A percentile compares a stretch with the other conserved stretches of the same genome.
These are phyloP conservation scores for Folsomia candida DNA, from an alignment of 2,888 invertebrate genomes.

Conservation along the genomic window DNA sequence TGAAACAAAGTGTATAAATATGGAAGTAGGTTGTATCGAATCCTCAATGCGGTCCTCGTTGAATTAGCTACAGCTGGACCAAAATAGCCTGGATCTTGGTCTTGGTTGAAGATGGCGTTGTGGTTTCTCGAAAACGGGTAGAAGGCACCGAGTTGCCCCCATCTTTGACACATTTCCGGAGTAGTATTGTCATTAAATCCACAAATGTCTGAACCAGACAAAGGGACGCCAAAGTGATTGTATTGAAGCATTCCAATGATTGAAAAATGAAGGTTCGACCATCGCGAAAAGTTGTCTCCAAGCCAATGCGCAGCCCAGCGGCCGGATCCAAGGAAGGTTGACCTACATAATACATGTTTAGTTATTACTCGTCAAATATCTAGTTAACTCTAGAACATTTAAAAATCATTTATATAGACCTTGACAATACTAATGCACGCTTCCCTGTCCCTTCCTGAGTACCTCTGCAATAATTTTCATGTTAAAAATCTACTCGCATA, in stretches of 20 bases:
- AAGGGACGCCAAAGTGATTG: conserved; percentile 52
- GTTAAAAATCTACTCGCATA: not conserved
- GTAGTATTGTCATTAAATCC: conserved; percentile 51
- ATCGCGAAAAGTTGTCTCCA: conserved; percentile 36
- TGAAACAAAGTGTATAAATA: conserved; percentile 78
- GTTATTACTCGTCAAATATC: too few relatives aligned
- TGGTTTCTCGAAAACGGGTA: conserved; percentile 56
- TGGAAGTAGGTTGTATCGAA: conserved; percentile 72
- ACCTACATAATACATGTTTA: conserved; percentile 65
- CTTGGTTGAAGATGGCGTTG: conserved; percentile 50
- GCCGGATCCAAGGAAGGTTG: not conserved
- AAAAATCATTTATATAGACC: too few relatives aligned
- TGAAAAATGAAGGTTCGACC: conserved; percentile 31
- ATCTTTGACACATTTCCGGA: conserved; percentile 57
- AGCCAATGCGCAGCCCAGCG: conserved; percentile 32
- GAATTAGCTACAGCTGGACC: conserved; percentile 67
- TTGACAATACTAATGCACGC: conserved; percentile 73
- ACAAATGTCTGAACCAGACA: conserved; percentile 51
- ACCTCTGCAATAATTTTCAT: not conserved
- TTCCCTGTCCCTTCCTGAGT: conserved; percentile 52
- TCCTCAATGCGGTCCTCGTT: conserved; percentile 63
- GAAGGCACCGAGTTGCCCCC: conserved; percentile 58
- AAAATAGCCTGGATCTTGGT: conserved; percentile 77
- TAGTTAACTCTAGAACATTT: too few relatives aligned
- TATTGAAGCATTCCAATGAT: conserved; percentile 54